A percentile compares a stretch with the other conserved stretches of the same genome.
Evolutionary conservation across 2,888 invertebrate genomes (phyloP).

Genomic region (Brachylomia viminalis): DNA sequence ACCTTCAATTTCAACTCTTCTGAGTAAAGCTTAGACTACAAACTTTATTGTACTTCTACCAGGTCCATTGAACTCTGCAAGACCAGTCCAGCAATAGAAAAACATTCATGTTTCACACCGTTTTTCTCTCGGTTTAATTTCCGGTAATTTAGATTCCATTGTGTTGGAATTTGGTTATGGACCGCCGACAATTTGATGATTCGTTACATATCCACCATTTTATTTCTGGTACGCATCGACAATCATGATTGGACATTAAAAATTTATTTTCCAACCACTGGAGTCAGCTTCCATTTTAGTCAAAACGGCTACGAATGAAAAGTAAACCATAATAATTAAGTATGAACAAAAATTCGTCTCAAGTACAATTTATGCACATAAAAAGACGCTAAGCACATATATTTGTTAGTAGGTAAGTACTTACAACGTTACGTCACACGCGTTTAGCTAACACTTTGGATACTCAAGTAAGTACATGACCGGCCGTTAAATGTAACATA

Average conservation of each 20-base stretch:
- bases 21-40: background rate
- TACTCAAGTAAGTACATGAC: constrained; percentile 31
- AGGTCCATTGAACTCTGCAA: background rate
- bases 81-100: background rate
- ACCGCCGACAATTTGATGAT: background rate
- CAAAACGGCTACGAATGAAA: background rate
- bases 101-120: background rate
- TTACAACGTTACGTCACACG: constrained; percentile 41
- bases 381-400: constrained; percentile 30
- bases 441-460: constrained; percentile 42
- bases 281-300: background rate
- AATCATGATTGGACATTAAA: background rate
- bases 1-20: background rate
- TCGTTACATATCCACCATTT: constrained; percentile 12
- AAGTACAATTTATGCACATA: constrained; percentile 32
- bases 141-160: constrained; percentile 28
- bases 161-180: constrained; percentile 16
- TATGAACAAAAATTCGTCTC: constrained; percentile 10
- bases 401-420: constrained; percentile 16
- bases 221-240: background rate
- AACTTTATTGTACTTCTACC: background rate
- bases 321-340: constrained; percentile 10
- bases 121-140: background rate
- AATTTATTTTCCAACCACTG: background rate
- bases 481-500: constrained; percentile 43